Conservation (phyloP, 2,797 vertebrate species). For the Tenualosa ilisha region DNA sequence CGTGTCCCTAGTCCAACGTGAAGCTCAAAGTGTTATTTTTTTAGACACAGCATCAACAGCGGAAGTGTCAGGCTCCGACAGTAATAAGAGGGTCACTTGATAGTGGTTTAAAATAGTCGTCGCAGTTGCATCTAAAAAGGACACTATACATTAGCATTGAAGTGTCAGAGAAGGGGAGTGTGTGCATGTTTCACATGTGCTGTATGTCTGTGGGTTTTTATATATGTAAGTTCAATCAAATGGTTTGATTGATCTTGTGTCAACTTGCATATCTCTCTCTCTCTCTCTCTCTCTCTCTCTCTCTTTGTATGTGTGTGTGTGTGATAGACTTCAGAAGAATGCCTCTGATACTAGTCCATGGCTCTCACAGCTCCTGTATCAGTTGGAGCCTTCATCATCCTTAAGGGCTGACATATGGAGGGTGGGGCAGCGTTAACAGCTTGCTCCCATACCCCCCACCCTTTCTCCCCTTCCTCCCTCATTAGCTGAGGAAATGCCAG, state of each 20-base stretch:
- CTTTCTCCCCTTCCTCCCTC: constrained; percentile 11
- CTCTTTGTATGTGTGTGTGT: constrained; percentile 4
- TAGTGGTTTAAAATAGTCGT: constrained; percentile 53
- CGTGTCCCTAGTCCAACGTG: background rate
- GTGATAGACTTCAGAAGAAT: background rate
- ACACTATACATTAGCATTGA: constrained; percentile 39
- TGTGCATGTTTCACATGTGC: background rate
- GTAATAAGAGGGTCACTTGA: constrained; percentile 52
- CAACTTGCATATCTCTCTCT: background rate
- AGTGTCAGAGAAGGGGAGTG: background rate
- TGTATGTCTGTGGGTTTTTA: background rate
- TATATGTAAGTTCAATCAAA: background rate
- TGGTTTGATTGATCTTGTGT: background rate
- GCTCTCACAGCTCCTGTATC: background rate
- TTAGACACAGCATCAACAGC: constrained; percentile 31
- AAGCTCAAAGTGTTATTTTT: constrained; percentile 35
- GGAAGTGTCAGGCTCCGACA: constrained; percentile 52
- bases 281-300: background rate
- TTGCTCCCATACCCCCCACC: background rate
- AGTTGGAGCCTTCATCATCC: background rate
- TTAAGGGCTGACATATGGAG: background rate
- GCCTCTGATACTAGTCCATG: background rate
- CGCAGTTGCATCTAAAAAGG: constrained; percentile 35
- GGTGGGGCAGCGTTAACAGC: background rate
- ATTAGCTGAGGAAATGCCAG: background rate